Conservation (phyloP, 2,888 invertebrate genomes). For the Formica aserva region DNA sequence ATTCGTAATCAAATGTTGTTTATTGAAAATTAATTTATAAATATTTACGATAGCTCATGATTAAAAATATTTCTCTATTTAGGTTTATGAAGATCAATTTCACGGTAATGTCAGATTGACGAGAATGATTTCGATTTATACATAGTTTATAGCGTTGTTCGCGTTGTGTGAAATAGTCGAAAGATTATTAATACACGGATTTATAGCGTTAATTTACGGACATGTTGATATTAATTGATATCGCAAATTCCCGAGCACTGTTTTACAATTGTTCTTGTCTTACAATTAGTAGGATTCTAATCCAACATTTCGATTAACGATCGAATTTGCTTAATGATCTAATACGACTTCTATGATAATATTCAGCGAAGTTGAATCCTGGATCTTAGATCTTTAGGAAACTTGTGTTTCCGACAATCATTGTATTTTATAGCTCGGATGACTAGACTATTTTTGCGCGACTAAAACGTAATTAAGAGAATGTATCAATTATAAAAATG, state of each 20-base stretch:
- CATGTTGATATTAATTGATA: not conserved
- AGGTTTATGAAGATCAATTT: not conserved
- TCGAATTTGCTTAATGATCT: not conserved
- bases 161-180: not conserved
- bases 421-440: not conserved
- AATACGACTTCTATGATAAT: not conserved
- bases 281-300: not conserved
- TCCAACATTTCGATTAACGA: not conserved
- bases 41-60: not conserved
- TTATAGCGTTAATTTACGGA: not conserved
- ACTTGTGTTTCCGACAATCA: not conserved
- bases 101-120: not conserved
- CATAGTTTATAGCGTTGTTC: not conserved
- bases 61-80: not conserved
- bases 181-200: not conserved
- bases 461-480: not conserved
- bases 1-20: not conserved
- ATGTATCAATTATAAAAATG: not conserved
- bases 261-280: not conserved
- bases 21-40: not conserved
- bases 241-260: not conserved
- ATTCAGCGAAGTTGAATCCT: slow-evolving; percentile 15
- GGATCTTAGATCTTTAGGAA: not conserved
- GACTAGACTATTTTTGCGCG: not conserved
- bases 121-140: slow-evolving; percentile 6